A percentile compares a stretch with the other conserved stretches of the same genome.
These are phyloP conservation scores for Asteroscopus sphinx DNA, from an alignment of 2,888 invertebrate species.

Conservation along the genomic window DNA sequence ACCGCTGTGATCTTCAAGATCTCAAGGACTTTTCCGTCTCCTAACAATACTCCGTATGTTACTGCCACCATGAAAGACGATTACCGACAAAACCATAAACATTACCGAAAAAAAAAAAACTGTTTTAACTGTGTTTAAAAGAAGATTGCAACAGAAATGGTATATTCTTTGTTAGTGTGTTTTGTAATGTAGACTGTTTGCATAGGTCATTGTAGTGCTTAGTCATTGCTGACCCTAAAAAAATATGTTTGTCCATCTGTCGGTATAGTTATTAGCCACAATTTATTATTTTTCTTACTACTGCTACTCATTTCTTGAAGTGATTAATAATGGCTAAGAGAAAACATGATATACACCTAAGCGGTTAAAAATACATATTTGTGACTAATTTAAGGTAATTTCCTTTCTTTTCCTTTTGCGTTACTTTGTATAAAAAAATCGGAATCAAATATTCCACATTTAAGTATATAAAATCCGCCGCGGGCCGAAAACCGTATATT, in stretches of 20 bases:
- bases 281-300: neutral
- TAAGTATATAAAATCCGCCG: conserved; percentile 26
- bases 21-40: conserved; percentile 38
- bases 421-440: neutral
- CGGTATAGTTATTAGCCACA: neutral
- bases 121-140: conserved; percentile 15
- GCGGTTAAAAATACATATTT: too few species aligned
- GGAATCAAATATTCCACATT: conserved; percentile 27
- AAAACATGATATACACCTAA: too few species aligned
- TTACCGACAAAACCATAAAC: conserved; percentile 17
- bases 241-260: neutral
- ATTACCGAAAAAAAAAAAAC: neutral
- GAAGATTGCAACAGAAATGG: conserved; percentile 30
- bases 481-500: conserved; percentile 51
- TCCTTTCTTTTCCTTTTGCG: too few species aligned
- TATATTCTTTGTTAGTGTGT: conserved; percentile 19
- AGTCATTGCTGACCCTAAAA: conserved; percentile 30
- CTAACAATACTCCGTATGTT: conserved; percentile 17
- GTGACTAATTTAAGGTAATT: too few species aligned
- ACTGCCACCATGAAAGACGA: conserved; percentile 25
- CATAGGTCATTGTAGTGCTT: conserved; percentile 31
- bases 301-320: too few species aligned
- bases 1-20: conserved; percentile 30
- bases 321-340: too few species aligned
- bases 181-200: conserved; percentile 10